These are phyloP conservation scores for Microtus montanus DNA, from an alignment of 2,113 vertebrate genomes.

Conservation along the genomic window DNA sequence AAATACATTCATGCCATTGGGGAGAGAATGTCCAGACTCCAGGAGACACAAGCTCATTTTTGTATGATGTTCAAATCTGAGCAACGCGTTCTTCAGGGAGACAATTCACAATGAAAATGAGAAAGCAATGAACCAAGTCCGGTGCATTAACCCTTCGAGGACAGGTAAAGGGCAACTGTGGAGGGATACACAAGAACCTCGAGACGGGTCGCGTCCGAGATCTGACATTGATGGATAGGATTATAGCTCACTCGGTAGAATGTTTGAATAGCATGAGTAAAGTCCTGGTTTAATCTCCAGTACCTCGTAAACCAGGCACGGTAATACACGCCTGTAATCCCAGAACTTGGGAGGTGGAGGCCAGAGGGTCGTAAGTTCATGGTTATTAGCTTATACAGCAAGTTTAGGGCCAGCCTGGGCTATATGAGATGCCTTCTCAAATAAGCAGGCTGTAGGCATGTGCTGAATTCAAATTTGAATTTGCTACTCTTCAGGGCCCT, in stretches of 20 bases:
- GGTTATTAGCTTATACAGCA: not conserved
- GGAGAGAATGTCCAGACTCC: no score
- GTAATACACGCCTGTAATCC: not conserved
- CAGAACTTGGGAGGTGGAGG: not conserved
- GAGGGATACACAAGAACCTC: rapidly evolving
- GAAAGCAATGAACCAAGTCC: not conserved
- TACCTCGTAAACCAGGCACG: not conserved
- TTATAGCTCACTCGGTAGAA: not conserved
- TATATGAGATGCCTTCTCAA: not conserved
- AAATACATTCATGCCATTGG: not conserved
- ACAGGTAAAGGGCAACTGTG: not conserved
- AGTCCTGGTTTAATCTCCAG: not conserved
- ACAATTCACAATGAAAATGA: not conserved
- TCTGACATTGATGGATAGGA: not conserved
- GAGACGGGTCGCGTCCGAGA: rapidly evolving
- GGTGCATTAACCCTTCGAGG: not conserved
- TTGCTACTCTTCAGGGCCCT: not conserved
- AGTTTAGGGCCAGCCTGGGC: not conserved
- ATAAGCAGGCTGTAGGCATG: rapidly evolving
- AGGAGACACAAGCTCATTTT: rapidly evolving
- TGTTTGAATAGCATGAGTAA: not conserved
- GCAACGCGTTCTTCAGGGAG: not conserved
- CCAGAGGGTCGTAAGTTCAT: not conserved
- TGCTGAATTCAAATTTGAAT: not conserved
- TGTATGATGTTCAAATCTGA: not conserved